These are phyloP conservation scores for Galleria mellonella DNA, from an alignment of 1,140 invertebrate genomes.

Conservation along the genomic window DNA sequence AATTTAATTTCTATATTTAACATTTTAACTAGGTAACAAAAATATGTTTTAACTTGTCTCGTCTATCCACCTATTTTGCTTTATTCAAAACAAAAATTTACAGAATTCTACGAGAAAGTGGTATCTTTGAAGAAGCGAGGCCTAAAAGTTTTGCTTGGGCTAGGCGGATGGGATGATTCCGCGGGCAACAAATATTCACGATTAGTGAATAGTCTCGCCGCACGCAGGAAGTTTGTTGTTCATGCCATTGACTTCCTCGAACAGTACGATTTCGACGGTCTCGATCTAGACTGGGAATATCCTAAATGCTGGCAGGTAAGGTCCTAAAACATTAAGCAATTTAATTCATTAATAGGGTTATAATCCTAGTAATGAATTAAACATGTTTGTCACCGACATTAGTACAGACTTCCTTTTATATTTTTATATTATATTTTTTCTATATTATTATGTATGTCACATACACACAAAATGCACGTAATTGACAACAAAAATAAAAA, in stretches of 20 bases:
- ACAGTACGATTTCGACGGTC: slow-evolving; percentile 87
- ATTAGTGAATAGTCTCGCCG: slow-evolving; percentile 82
- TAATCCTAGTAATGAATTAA: no score
- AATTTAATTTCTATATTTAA: no score
- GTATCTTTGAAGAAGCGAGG: slow-evolving; percentile 83
- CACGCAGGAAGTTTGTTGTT: slow-evolving; percentile 82
- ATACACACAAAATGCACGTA: no score
- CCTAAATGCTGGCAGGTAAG: slow-evolving; percentile 93
- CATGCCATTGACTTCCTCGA: slow-evolving; percentile 86
- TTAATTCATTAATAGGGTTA: no score
- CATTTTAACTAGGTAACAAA: no score
- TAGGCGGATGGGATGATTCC: slow-evolving; percentile 94
- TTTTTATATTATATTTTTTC: no score
- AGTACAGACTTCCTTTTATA: no score
- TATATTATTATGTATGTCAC: no score
- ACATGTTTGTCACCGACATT: no score
- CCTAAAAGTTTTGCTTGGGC: slow-evolving; percentile 86
- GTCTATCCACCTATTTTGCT: slow-evolving; percentile 1
- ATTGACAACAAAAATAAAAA: no score
- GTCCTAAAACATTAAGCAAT: slow-evolving; percentile 20
- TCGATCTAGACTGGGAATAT: slow-evolving; percentile 94
- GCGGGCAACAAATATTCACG: slow-evolving; percentile 90
- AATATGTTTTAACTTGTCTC: no score
- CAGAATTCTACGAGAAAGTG: slow-evolving; percentile 90
- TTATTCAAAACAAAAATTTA: slow-evolving; percentile 6